Evolutionary conservation across 2,888 invertebrate species (phyloP).

Genomic region (Lucinisca nassula): DNA sequence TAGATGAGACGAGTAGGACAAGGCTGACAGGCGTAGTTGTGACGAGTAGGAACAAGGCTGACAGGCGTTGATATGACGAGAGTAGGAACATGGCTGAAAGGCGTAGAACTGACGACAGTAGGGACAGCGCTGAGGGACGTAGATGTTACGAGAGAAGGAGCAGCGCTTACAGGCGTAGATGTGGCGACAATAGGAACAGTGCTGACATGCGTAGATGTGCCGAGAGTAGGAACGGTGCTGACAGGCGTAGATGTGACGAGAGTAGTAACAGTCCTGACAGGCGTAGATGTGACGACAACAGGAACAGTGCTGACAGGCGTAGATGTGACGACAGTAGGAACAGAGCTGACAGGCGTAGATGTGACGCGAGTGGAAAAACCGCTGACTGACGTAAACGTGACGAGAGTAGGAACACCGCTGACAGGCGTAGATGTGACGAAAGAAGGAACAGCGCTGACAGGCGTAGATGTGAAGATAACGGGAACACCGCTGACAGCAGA

Average conservation of each 20-base stretch:
- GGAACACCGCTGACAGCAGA: too few relatives aligned
- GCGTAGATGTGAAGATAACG: background rate
- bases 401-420: background rate
- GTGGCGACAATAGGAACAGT: background rate
- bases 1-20: too few relatives aligned
- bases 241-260: background rate
- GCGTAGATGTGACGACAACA: background rate
- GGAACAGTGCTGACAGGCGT: background rate
- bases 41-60: too few relatives aligned
- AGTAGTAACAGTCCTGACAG: background rate
- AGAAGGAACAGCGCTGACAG: background rate
- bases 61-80: too few relatives aligned
- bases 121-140: too few relatives aligned
- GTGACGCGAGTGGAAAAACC: background rate
- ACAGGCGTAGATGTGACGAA: background rate
- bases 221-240: background rate
- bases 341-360: background rate
- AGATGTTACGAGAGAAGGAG: too few relatives aligned
- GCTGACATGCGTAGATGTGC: background rate
- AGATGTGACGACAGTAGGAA: background rate
- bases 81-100: too few relatives aligned
- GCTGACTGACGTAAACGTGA: background rate
- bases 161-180: background rate
- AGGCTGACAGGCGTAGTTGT: too few relatives aligned
- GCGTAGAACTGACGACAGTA: too few relatives aligned